Base-by-base conservation (phyloP, 2,113 vertebrate genomes). In the Lagopus muta region DNA sequence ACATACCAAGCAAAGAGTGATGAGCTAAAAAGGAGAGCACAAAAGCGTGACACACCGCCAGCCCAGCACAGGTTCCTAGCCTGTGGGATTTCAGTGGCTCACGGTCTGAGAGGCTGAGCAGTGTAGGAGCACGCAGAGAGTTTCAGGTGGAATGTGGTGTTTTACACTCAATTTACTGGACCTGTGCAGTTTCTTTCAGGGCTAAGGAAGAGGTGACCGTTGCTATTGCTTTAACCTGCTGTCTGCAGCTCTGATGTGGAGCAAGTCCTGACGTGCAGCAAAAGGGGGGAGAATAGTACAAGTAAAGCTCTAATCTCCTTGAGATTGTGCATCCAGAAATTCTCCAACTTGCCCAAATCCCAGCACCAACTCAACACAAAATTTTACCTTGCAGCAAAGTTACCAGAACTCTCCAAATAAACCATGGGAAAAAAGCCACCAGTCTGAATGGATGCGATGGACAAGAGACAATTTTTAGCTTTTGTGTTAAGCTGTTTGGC, bases 11-110 rank as follows among this genome's bases (percentile, higher is more conserved):
- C 30, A 55, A 92, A 64, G 82, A 90, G 52, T 67, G 85, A 88
- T 82, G 64, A 94, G 52, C 84, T 92, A 82, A 72, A 89, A 89
- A 91, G 69, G 43, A 91, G 52, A 88, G 22, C 19, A 52, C 62
- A 61, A 65, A 90, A 86, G 22, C n/a, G 34, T 48, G 28, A 66
- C 11, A 17, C 0, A 1, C 67, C 0, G 0, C 61, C 61, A 90
- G 70, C 48, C 14, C 38, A 64, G 66, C 43, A 58, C 66, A 79
- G 79, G 48, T 88, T 89, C 88, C 78, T 72, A 89, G 84, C 10
- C 32, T 77, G 28, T 48, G 60, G 58, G 38, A 60, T 90, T 82
- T 82, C 64, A 69, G 58, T 83, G 40, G 69, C 55, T 76, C 54
- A 38, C 0, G 0, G 42, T 42, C 30, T 71, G 50, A 70, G 76